phyloP scores from a whole-genome alignment of 2,113 vertebrate species.

The Sula dactylatra region DNA sequence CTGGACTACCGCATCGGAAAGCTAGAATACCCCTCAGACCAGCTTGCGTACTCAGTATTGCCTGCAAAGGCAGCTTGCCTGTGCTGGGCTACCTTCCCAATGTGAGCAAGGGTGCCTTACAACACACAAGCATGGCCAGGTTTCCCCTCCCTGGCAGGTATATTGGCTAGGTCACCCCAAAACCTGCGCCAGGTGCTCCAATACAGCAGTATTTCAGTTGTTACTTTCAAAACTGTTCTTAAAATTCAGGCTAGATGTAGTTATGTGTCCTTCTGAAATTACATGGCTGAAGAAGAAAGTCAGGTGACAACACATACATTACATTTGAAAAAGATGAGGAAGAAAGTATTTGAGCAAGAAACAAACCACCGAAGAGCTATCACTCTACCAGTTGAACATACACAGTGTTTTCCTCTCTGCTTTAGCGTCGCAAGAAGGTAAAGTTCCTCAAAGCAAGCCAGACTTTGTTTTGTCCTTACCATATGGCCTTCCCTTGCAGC shows the following conservation, averaged over 20 bases:
- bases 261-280: neutral
- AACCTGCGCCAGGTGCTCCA: neutral
- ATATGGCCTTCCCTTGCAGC: conserved; percentile 89
- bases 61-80: neutral
- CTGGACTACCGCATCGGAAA: neutral
- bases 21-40: neutral
- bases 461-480: conserved; percentile 70
- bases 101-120: neutral
- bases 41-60: neutral
- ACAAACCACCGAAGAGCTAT: neutral
- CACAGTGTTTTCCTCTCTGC: neutral
- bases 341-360: neutral
- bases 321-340: neutral
- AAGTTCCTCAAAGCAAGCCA: neutral
- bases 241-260: neutral
- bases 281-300: neutral
- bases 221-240: neutral
- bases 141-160: neutral
- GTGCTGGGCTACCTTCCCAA: neutral
- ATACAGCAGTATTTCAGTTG: neutral
- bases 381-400: neutral
- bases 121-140: fast-evolving
- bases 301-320: neutral
- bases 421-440: neutral
- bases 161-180: neutral